Base-by-base conservation (phyloP, 2,113 vertebrate genomes). In the Hassar affinis region DNA sequence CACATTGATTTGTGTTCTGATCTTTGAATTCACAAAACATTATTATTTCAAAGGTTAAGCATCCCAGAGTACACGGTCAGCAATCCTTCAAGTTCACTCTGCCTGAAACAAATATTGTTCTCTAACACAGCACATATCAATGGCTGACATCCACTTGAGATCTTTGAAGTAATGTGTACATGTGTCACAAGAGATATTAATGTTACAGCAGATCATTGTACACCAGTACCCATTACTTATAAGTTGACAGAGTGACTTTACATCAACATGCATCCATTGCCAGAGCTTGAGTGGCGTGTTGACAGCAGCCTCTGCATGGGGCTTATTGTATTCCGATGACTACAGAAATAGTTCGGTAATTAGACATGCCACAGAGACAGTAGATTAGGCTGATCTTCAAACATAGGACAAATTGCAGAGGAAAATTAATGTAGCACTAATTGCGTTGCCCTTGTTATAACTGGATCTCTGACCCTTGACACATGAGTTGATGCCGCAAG, bases 81-180 rank as follows among this genome's bases (percentile, higher is more conserved):
- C 27, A 30, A 74, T 57, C 77, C 85, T 87, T 78, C 75, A 87
- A 49, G n/a, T 76, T 42, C 66, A 87, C 83, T 86, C 0, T 79
- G 88, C 51, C 79, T 84, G 18, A 72, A 84, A 86, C 78, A 86
- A 88, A 84, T 47, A 88, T 82, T 30, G 85, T 91, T 89, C 85
- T 82, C 84, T 59, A 84, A 85, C 47, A 72, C 78, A 66, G 75
- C 69, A 57, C 61, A 68, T 80, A 79, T 88, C 88, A 71, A 83
- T 75, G 86, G 82, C 82, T 91, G 86, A 91, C 90, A 90, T 88
- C 87, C 91, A 89, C 89, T 92, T 88, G 83, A 92, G 89, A 86
- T 56, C 84, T 90, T 89, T 91, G 81, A 92, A 91, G 90, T 87
- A 71, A 87, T 89, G 88, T 91, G 86, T 90, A 90, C 88, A 92